Conservation (phyloP, 1,140 invertebrate species). For the Neodiprion virginianus region DNA sequence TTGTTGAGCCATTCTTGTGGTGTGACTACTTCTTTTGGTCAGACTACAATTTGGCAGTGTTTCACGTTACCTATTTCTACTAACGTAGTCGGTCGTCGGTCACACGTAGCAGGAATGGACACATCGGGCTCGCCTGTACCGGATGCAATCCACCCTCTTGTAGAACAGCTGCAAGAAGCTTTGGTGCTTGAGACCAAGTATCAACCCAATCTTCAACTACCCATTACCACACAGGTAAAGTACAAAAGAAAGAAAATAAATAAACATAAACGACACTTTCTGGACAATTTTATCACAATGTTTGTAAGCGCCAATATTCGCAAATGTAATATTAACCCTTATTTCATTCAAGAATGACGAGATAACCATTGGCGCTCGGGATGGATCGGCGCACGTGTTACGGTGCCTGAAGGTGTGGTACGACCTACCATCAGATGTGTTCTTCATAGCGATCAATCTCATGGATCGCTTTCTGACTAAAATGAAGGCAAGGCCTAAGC, state of each 20-base stretch:
- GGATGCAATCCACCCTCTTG: slow-evolving; percentile 63
- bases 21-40: slow-evolving; percentile 48
- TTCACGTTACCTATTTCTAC: slow-evolving; percentile 27
- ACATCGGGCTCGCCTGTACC: slow-evolving; percentile 62
- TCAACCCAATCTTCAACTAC: slow-evolving; percentile 71
- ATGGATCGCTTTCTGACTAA: slow-evolving; percentile 79
- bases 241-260: background rate
- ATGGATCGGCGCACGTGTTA: slow-evolving; percentile 79
- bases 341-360: slow-evolving; percentile 63
- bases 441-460: slow-evolving; percentile 77
- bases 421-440: slow-evolving; percentile 77
- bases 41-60: slow-evolving; percentile 34
- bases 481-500: slow-evolving; percentile 74
- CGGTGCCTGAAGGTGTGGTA: slow-evolving; percentile 85
- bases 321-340: no score
- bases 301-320: no score
- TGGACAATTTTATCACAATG: no score
- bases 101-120: slow-evolving; percentile 61
- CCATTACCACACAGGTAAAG: slow-evolving; percentile 52
- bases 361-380: slow-evolving; percentile 75
- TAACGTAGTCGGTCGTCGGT: slow-evolving; percentile 40
- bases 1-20: slow-evolving; percentile 60
- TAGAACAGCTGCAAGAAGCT: slow-evolving; percentile 72
- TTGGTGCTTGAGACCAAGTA: slow-evolving; percentile 73
- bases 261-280: no score